Base-by-base conservation (phyloP, 2,888 invertebrate species). In the Tanytarsus gracilentus region DNA sequence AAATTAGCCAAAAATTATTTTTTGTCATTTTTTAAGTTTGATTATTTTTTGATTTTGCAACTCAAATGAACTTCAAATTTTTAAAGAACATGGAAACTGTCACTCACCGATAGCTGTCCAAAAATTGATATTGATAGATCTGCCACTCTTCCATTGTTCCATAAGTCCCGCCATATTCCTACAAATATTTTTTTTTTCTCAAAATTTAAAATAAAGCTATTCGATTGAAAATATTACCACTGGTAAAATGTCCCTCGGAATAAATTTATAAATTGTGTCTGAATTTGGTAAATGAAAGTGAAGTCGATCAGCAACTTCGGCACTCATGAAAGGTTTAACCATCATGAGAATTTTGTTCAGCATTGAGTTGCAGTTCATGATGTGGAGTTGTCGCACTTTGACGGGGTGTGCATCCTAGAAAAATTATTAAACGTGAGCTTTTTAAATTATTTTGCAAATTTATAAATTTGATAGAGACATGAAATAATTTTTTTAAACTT, bases 221-320 rank as follows among this genome's bases (percentile, higher is more conserved):
- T 5, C 3, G 6, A 5, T n/a, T 11, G n/a, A 33, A 33, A 33
- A 33, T 4, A 2, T 33, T n/a, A 33, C 33, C 33, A 76, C 74
- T 0, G 86, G 85, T 56, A 86, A 66, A 62, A 85, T 70, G 44
- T 84, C 81, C 65, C 74, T 77, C 0, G 85, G 81, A 36, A 86
- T 76, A 66, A 78, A 80, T 59, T 84, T 75, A 67, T 77, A 81
- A 0, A 86, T 69, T 0, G 83, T 82, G 0, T 85, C 78, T 11
- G 52, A 52, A 65, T 81, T 80, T 0, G 85, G 83, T 63, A 79
- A 75, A 69, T 86, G 86, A 71, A 84, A 85, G 65, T 84, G 82
- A 27, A 85, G 25, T 40, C 39, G 76, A 63, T 80, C 77, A 23
- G 79, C 78, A 40, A 85, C 78, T 68, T 85, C 84, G 65, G 78